These are phyloP conservation scores for Pygocentrus nattereri DNA, from an alignment of 2,797 vertebrate species.

Conservation along the genomic window DNA sequence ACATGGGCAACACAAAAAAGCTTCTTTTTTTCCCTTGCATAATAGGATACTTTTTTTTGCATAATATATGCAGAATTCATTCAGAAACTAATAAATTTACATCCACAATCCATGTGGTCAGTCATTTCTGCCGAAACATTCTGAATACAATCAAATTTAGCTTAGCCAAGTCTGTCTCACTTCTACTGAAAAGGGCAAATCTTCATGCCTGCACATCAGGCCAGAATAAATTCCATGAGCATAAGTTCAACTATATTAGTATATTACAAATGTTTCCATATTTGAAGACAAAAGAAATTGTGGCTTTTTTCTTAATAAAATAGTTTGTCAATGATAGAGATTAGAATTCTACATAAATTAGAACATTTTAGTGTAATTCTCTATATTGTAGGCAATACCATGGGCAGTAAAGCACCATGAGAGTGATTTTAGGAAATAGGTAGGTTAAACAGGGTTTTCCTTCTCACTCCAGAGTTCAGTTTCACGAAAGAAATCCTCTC, in stretches of 20 bases:
- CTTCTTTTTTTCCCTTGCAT: conserved; percentile 43
- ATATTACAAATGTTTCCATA: conserved; percentile 81
- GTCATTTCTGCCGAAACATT: conserved; percentile 78
- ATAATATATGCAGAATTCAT: conserved; percentile 85
- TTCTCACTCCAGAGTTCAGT: conserved; percentile 70
- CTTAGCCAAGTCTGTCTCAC: conserved; percentile 71
- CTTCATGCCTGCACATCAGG: conserved; percentile 74
- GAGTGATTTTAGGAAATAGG: conserved; percentile 78
- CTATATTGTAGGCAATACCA: conserved; percentile 71
- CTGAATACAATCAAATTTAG: conserved; percentile 78
- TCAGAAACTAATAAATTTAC: conserved; percentile 69
- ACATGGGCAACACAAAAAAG: conserved; percentile 64
- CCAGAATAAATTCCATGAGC: conserved; percentile 73
- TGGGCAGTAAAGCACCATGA: conserved; percentile 74
- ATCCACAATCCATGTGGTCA: conserved; percentile 69
- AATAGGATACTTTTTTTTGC: conserved; percentile 74
- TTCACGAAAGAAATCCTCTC: conserved; percentile 74
- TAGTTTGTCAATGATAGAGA: conserved; percentile 82
- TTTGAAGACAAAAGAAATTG: conserved; percentile 76
- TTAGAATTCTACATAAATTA: conserved; percentile 88
- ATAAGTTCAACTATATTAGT: conserved; percentile 79
- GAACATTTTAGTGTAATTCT: conserved; percentile 85
- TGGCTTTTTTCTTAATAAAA: conserved; percentile 82
- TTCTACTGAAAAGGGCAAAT: conserved; percentile 68
- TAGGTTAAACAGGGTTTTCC: conserved; percentile 73